Base-by-base conservation (phyloP, 2,113 vertebrate genomes). In the Onychostoma macrolepis region DNA sequence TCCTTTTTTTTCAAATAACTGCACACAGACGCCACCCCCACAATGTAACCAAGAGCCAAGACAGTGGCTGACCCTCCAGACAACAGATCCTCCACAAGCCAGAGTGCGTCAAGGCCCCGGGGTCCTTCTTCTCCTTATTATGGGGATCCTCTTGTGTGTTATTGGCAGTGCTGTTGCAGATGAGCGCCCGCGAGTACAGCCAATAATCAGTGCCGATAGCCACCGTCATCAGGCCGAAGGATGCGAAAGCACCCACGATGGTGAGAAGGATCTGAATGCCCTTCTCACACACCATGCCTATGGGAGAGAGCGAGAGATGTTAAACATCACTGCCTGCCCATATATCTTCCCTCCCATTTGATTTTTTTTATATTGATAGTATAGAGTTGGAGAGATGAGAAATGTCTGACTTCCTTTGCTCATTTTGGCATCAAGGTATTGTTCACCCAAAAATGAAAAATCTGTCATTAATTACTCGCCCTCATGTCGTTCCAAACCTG, bases 131-230 rank as follows among this genome's bases (percentile, higher is more conserved):
- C 92, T 96, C 96, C 90, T 96, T 96, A 93, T 94, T 95, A 71
- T 96, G 94, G 3, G 95, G 95, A 78, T 95, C 96, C 15, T 97
- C 96, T 67, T 94, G 94, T 61, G 95, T 92, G 90, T 94, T 88
- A 90, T 97, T 97, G 90, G 93, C 93, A 84, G 96, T 97, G 93
- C 95, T 97, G 94, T 98, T 97, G 94, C 97, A 98, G 94, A 98
- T 97, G 90, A 96, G 91, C 89, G 96, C 97, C 41, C 97, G 96
- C 85, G 97, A 96, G 91, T 98, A 98, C 74, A 98, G 96, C 97
- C 97, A 98, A 93, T 98, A 98, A 93, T 98, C 97, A 24, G 97
- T 98, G 94, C 97, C 97, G 90, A 98, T 97, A 88, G 97, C 97
- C 89, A 98, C 97, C 90, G 97, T 97, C 97, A 98, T 98, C 94